These are phyloP conservation scores for Drosophila acutilabella DNA, from an alignment of 2,888 invertebrate species.

Conservation along the genomic window DNA sequence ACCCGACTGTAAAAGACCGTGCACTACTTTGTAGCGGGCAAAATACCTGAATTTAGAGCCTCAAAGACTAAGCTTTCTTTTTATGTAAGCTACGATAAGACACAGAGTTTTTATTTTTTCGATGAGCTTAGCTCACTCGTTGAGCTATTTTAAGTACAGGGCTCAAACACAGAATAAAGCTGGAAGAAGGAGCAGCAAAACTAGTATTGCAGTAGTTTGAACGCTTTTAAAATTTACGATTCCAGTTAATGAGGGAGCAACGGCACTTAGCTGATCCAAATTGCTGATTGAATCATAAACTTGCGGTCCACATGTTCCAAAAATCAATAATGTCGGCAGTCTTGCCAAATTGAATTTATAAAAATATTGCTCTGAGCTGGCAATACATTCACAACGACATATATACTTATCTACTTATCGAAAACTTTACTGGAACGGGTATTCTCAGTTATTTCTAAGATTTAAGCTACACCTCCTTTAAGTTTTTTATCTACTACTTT, in stretches of 20 bases:
- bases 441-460: not conserved
- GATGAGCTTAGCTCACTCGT: not conserved
- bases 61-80: too few species aligned
- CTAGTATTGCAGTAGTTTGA: constrained; percentile 55
- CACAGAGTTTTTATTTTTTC: too few species aligned
- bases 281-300: constrained; percentile 58
- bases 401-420: not conserved
- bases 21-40: too few species aligned
- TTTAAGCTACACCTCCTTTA: not conserved
- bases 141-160: not conserved
- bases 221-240: constrained; percentile 59
- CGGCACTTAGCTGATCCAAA: constrained; percentile 49
- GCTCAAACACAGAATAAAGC: not conserved
- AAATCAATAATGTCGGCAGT: constrained; percentile 16
- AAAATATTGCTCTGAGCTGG: not conserved
- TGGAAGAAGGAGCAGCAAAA: constrained; percentile 13
- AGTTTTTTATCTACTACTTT: not conserved
- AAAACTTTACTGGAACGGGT: not conserved
- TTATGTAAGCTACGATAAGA: too few species aligned
- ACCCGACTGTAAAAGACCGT: too few species aligned
- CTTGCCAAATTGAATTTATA: constrained; percentile 20
- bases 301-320: constrained; percentile 4
- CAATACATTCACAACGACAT: not conserved
- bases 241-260: constrained; percentile 56
- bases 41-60: too few species aligned